Conservation (phyloP, 2,797 vertebrate species). For the Malurus leucopterus region DNA sequence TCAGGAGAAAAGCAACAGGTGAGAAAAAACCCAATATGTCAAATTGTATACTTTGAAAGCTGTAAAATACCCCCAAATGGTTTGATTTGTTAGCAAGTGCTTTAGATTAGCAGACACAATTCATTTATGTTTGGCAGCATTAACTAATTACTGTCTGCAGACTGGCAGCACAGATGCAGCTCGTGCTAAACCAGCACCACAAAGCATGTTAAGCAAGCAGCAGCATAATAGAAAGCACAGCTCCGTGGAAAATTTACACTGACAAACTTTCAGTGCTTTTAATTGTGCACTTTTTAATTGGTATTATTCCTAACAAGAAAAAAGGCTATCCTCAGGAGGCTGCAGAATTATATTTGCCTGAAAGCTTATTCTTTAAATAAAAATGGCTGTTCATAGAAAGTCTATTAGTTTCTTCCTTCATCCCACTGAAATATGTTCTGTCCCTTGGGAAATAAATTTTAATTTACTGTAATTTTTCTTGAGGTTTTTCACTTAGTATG, state of each 20-base stretch:
- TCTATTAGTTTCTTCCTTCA: constrained; percentile 65
- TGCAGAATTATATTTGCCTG: constrained; percentile 57
- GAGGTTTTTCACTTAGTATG: constrained; percentile 59
- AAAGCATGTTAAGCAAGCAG: constrained; percentile 51
- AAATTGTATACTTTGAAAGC: neutral
- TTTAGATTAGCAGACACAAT: constrained; percentile 53
- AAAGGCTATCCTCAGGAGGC: constrained; percentile 59
- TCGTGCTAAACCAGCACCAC: constrained; percentile 40
- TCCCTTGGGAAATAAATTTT: constrained; percentile 73
- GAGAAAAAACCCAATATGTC: neutral
- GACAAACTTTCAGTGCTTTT: constrained; percentile 66
- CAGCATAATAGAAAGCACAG: constrained; percentile 41
- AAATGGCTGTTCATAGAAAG: constrained; percentile 56
- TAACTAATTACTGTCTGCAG: constrained; percentile 64
- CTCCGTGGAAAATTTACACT: constrained; percentile 58
- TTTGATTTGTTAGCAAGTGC: constrained; percentile 52
- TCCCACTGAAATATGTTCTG: constrained; percentile 66
- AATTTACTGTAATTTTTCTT: constrained; percentile 68
- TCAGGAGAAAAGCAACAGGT: neutral
- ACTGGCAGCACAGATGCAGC: constrained; percentile 38
- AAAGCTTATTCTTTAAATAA: constrained; percentile 71
- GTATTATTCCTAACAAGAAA: constrained; percentile 64
- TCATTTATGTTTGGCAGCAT: constrained; percentile 67
- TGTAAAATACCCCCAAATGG: constrained; percentile 22
- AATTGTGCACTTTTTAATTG: constrained; percentile 68